Evolutionary conservation across 2,113 vertebrate species (phyloP).

Genomic region (Scophthalmus maximus): DNA sequence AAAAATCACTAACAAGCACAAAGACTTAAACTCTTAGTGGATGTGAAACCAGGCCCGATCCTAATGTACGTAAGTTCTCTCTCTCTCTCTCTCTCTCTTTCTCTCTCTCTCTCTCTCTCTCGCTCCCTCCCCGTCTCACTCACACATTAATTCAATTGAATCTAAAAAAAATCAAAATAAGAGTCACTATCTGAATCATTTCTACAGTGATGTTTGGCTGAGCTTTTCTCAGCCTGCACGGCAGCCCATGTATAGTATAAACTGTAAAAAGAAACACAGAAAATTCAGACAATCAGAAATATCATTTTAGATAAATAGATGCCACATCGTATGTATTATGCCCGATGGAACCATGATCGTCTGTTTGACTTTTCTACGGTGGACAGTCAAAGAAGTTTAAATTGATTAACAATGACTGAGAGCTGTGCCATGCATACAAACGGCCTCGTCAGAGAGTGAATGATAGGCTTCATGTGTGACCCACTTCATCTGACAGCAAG

Average conservation of each 20-base stretch:
- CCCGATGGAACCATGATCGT: neutral
- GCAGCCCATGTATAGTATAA: neutral
- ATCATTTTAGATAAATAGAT: neutral
- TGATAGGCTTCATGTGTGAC: slow-evolving; percentile 41
- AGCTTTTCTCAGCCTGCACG: slow-evolving; percentile 11
- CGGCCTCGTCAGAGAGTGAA: slow-evolving; percentile 33
- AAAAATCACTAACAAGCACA: neutral
- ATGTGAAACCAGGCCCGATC: neutral
- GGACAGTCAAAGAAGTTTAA: slow-evolving; percentile 9
- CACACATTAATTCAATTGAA: slow-evolving; percentile 1
- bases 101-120: neutral
- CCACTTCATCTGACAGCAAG: slow-evolving; percentile 13
- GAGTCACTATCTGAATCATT: neutral
- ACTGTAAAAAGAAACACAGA: neutral
- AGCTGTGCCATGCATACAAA: slow-evolving; percentile 25
- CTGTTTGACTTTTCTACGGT: slow-evolving; percentile 11
- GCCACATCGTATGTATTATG: neutral
- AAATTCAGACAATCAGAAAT: neutral
- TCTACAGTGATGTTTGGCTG: neutral
- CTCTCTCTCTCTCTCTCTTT: neutral
- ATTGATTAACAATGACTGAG: slow-evolving; percentile 40
- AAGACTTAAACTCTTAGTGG: neutral
- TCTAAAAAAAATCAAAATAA: neutral
- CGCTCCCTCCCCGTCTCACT: neutral
- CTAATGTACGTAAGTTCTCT: neutral